These are phyloP conservation scores for Stichopus horrens DNA, from an alignment of 53 echinoderm and acorn worm genomes.

Conservation along the genomic window DNA sequence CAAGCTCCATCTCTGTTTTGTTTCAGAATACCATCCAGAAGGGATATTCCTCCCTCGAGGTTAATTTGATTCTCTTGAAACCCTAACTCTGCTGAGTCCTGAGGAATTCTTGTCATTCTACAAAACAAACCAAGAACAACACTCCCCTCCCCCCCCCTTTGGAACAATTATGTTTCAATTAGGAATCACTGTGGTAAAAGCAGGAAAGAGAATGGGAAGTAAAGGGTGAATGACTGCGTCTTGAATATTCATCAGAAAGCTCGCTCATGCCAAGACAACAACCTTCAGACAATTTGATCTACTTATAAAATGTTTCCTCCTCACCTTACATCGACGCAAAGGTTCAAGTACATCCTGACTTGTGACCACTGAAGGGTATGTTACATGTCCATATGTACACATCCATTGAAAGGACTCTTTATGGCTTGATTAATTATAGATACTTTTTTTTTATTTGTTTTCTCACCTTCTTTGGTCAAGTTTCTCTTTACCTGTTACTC, in stretches of 20 bases:
- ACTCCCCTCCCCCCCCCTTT: not conserved
- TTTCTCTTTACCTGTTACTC: no score
- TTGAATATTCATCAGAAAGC: not conserved
- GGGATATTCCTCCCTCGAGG: conserved; percentile 14
- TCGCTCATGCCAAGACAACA: not conserved
- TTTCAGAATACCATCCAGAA: not conserved
- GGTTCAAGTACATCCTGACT: no score
- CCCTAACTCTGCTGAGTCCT: not conserved
- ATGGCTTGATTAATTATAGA: no score
- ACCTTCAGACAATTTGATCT: not conserved
- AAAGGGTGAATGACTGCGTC: not conserved
- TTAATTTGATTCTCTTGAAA: conserved; percentile 2
- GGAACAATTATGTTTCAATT: conserved; percentile 11
- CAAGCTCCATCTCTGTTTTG: conserved; percentile 14
- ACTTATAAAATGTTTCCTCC: not conserved
- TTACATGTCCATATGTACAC: no score
- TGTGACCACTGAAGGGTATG: no score
- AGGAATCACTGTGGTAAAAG: not conserved
- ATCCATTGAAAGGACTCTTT: no score
- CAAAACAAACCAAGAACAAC: not conserved
- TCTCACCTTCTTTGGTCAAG: no score
- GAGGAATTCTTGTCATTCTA: conserved; percentile 8
- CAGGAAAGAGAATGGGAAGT: not conserved
- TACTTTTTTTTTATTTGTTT: no score
- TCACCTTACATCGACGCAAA: no score